Base-by-base conservation (phyloP, 1,140 invertebrate genomes). In the Leptopilina clavipes region DNA sequence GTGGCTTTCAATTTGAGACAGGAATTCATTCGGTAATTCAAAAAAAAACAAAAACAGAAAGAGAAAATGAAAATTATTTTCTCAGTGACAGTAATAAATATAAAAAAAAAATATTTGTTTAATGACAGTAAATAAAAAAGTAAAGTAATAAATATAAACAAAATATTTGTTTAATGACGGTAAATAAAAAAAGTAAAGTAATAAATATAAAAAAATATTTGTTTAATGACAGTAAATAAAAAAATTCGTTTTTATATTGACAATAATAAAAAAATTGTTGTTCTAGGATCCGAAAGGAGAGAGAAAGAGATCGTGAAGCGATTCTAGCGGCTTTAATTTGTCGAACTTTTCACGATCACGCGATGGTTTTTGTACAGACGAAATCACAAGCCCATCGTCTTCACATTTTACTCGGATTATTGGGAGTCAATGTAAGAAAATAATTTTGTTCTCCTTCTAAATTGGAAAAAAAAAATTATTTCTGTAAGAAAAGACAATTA, bases 351-450 rank as follows among this genome's bases (percentile, higher is more conserved):
- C 93, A 95, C 52, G 95, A 98, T 86, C 94, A 97, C 79, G 94
- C 94, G 44, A 98, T 99, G 89, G 93, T 99, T 22, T 99, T 99
- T 92, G 96, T 99, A 14, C 96, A 96, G 88, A 99, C 98, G 0
- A 99, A 99, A 90, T 95, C 94, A 81, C 95, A 98, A 87, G 98
- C 97, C 18, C 98, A 99, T 89, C 90, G 97, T 40, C 90, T 99
- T 56, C 96, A 98, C 85, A 95, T 99, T 77, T 86, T 99, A 0
- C 90, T 99, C 1, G 97, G 97, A 1, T 91, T 99, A 31, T 90
- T 99, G 14, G 97, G 96, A 0, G 90, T 98, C 1, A 93, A 93
- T 85, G 94, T 93, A 86, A 77, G 56, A 76, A 54, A 77, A 76
- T 56, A 45, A 48, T 59, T 40, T 44, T 52, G 22, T 25, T 25